Evolutionary conservation across 1,140 invertebrate species (phyloP), one percentile per base, ranked within the genome.

Genomic region (Antheraea mylitta): DNA sequence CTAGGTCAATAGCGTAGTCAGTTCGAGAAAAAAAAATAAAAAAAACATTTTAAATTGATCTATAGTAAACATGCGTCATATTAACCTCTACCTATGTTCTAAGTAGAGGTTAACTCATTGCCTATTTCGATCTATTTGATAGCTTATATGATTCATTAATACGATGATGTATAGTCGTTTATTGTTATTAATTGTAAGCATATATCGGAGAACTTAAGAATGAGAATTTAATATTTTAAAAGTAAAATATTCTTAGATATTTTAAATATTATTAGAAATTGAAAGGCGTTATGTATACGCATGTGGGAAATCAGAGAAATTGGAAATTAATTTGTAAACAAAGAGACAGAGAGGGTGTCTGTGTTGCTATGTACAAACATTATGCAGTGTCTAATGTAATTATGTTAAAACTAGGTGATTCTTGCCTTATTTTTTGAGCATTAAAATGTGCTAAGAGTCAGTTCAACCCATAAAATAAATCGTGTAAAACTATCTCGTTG

Each of bases 41-140:
- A n/a, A 30, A 16, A 13, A 16, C 45, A n/a, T 53, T 16, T 53
- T 53, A 13, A 6, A 53, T 11, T 53, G 45, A 16, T n/a, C 16
- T 11, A 53, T 53, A 16, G 45, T 53, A 53, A 42, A 53, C 16
- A 13, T 53, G 45, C 45, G 45, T 53, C 16, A 37, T 13, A 36
- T 42, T 42, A 42, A 42, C 38, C 38, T 42, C 61, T n/a, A 37
- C 61, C 7, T 9, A 37, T 37, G 61, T 63, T 63, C 61, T 63
- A 16, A 37, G 19, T 37, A 63, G 37, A 63, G 61, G 61, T 63
- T 63, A 63, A 30, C 13, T 63, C 61, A 63, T n/a, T 37, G 61
- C 37, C 37, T 63, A 63, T 63, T 63, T 37, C 37, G 61, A 13
- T 53, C 13, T 13, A 13, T 63, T 63, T 63, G 22, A 63, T 37